Conservation (phyloP, 2,113 vertebrate species). For the Collichthys lucidus region DNA sequence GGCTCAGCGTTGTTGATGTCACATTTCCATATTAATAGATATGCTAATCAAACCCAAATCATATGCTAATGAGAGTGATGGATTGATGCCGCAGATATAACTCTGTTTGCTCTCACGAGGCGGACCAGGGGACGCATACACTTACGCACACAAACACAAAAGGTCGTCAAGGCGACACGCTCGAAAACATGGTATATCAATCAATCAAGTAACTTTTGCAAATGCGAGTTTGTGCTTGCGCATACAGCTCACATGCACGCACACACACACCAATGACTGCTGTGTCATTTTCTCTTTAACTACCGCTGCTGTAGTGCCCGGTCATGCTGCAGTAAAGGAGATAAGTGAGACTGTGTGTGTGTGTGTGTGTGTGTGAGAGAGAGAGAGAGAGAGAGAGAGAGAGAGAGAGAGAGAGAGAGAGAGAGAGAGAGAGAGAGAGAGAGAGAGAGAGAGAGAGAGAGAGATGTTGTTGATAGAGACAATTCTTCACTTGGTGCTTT, state of each 20-base stretch:
- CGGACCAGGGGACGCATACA: conserved; percentile 38
- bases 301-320: neutral
- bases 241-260: conserved; percentile 1
- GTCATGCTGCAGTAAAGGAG: conserved; percentile 52
- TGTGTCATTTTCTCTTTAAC: conserved; percentile 42
- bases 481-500: conserved; percentile 57
- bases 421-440: neutral
- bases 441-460: neutral
- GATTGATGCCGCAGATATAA: conserved; percentile 76
- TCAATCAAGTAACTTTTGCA: conserved; percentile 36
- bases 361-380: neutral
- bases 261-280: conserved; percentile 25
- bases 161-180: conserved; percentile 34
- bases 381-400: too few species aligned
- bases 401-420: too few species aligned
- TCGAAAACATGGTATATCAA: neutral
- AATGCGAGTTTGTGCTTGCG: conserved; percentile 1
- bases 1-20: conserved; percentile 60
- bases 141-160: conserved; percentile 8
- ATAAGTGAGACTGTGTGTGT: conserved; percentile 12
- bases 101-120: conserved; percentile 66
- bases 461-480: conserved; percentile 40
- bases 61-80: conserved; percentile 82
- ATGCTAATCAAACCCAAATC: conserved; percentile 81
- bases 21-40: conserved; percentile 83